A percentile compares a stretch with the other conserved stretches of the same genome.
Conservation (phyloP, 1,140 invertebrate genomes). For the Epicauta chinensis region DNA sequence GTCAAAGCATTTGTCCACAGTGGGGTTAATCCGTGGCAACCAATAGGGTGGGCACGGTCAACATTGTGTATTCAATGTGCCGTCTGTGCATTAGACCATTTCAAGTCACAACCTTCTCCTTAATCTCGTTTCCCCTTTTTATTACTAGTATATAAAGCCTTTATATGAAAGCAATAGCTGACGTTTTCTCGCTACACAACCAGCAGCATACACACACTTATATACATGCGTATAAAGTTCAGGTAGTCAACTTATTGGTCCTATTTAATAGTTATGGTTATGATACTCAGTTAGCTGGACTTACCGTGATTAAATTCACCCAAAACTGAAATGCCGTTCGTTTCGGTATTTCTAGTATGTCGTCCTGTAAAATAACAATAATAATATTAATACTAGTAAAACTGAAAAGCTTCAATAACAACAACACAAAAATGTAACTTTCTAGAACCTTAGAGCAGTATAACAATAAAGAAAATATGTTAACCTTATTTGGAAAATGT, state of each 20-base stretch:
- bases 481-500: too few relatives aligned
- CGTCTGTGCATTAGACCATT: conserved; percentile 30
- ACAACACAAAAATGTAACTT: not conserved
- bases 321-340: conserved; percentile 38
- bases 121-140: conserved; percentile 35
- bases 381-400: too few relatives aligned
- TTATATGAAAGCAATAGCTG: conserved; percentile 34
- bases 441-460: too few relatives aligned
- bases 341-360: conserved; percentile 32
- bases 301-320: conserved; percentile 41
- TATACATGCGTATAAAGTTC: conserved; percentile 6
- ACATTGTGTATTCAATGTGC: conserved; percentile 37
- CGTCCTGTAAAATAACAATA: too few relatives aligned
- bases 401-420: too few relatives aligned
- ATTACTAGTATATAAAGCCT: conserved; percentile 32
- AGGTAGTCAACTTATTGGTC: conserved; percentile 11
- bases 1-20: conserved; percentile 21
- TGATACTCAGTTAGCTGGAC: conserved; percentile 33
- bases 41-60: conserved; percentile 10
- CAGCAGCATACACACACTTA: conserved; percentile 8
- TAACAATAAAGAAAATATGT: too few relatives aligned
- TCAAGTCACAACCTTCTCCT: conserved; percentile 27
- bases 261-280: conserved; percentile 28
- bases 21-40: conserved; percentile 16
- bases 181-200: conserved; percentile 14